Percentiles rank a stretch among this genome's conserved stretches.
phyloP scores from a whole-genome alignment of 2,888 invertebrate genomes.

The Hydroisotoma schaefferi region DNA sequence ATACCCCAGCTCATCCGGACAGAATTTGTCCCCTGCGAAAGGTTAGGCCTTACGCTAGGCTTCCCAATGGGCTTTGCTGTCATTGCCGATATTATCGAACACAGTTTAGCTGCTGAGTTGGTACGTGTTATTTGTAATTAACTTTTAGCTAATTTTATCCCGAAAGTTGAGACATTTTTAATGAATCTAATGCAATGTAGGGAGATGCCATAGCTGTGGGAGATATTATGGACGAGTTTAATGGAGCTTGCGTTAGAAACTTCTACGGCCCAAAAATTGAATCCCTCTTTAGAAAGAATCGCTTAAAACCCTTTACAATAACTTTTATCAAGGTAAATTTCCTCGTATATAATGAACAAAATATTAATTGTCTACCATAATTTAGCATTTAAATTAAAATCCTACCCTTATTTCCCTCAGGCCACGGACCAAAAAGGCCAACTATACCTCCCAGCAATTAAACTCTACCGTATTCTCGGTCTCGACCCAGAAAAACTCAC shows the following conservation, averaged over 20 bases:
- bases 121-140: conserved; percentile 53
- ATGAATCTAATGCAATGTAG: conserved; percentile 49
- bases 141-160: not conserved
- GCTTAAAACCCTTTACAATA: conserved; percentile 55
- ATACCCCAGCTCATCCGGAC: conserved; percentile 57
- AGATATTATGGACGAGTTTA: conserved; percentile 63
- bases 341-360: not conserved
- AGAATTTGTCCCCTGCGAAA: conserved; percentile 63
- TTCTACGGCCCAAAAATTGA: conserved; percentile 56
- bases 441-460: conserved; percentile 56
- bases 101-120: conserved; percentile 63
- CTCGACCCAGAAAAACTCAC: conserved; percentile 40
- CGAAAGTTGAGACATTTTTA: conserved; percentile 2
- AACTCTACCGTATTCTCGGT: conserved; percentile 50
- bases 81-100: conserved; percentile 59
- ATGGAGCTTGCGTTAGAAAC: conserved; percentile 57
- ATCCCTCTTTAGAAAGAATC: conserved; percentile 55
- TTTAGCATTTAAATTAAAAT: not conserved
- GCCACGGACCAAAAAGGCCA: conserved; percentile 52
- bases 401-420: conserved; percentile 31
- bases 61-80: conserved; percentile 61
- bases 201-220: conserved; percentile 61
- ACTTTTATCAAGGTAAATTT: conserved; percentile 61
- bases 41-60: conserved; percentile 58
- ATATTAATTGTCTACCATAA: not conserved